Percentiles rank a stretch among this genome's conserved stretches.
Conservation (phyloP, 2,113 vertebrate genomes). For the Anseranas semipalmata region DNA sequence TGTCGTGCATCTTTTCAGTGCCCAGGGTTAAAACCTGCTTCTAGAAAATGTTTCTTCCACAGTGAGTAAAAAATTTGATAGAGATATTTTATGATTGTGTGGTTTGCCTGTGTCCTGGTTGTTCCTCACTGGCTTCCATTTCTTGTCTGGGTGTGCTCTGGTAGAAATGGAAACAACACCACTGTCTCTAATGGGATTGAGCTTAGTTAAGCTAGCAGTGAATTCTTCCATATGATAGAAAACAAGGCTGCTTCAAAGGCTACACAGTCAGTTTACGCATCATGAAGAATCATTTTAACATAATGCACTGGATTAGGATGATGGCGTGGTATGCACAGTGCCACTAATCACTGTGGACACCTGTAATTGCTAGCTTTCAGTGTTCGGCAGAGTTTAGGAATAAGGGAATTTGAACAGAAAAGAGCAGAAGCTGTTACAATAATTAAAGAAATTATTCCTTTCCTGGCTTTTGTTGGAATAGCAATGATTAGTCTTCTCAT, state of each 20-base stretch:
- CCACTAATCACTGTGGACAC: background rate
- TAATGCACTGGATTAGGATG: background rate
- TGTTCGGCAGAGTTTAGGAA: background rate
- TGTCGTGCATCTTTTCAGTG: background rate
- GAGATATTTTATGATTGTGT: background rate
- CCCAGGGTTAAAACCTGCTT: background rate
- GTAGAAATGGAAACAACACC: background rate
- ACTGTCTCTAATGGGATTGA: background rate
- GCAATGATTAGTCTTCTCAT: background rate
- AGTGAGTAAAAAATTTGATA: background rate
- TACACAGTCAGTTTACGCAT: background rate
- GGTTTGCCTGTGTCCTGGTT: background rate
- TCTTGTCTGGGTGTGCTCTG: background rate
- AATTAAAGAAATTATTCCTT: background rate
- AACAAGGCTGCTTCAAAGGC: background rate
- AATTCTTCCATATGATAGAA: background rate
- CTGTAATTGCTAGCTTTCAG: background rate
- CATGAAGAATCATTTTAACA: background rate
- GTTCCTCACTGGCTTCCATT: background rate
- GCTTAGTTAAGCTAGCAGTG: background rate
- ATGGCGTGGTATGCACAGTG: background rate
- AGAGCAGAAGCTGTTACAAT: background rate
- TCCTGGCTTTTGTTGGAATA: background rate
- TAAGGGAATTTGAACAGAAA: background rate
- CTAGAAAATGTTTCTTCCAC: background rate